Conservation (phyloP, 2,113 vertebrate species). For the Corydoras sp. region DNA sequence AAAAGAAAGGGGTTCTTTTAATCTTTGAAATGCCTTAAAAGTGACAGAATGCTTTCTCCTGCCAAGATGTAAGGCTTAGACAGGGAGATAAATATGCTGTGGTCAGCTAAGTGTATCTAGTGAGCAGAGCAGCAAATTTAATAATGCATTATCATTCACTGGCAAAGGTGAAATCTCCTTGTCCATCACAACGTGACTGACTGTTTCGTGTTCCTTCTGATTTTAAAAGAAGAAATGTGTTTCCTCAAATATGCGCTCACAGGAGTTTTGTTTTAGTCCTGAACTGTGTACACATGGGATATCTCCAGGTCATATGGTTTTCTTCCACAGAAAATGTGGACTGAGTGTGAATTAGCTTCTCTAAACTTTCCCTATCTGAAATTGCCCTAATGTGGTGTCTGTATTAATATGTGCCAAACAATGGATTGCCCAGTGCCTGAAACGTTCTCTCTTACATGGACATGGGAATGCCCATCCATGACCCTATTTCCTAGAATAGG, state of each 20-base stretch:
- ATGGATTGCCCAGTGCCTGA: no score
- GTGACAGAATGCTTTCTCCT: constrained; percentile 99
- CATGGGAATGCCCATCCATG: no score
- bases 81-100: constrained; percentile 99
- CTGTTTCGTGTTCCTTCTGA: constrained; percentile 78
- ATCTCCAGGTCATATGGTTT: no score
- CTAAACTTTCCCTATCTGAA: no score
- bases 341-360: no score
- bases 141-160: constrained; percentile 99
- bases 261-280: no score
- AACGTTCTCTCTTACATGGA: no score
- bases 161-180: constrained; percentile 99
- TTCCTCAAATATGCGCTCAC: constrained; percentile 49
- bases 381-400: no score
- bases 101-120: constrained; percentile 99
- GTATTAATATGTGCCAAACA: no score
- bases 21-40: constrained; percentile 99
- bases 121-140: constrained; percentile 99
- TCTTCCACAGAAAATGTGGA: no score
- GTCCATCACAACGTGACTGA: constrained; percentile 78
- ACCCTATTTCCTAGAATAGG: no score
- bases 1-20: constrained; percentile 99
- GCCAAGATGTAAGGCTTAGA: constrained; percentile 98
- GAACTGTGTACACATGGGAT: no score
- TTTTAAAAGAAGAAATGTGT: constrained; percentile 67